Evolutionary conservation across 1,140 invertebrate genomes (phyloP), one percentile per base, ranked within the genome.

Genomic region (Odontomachus brunneus): DNA sequence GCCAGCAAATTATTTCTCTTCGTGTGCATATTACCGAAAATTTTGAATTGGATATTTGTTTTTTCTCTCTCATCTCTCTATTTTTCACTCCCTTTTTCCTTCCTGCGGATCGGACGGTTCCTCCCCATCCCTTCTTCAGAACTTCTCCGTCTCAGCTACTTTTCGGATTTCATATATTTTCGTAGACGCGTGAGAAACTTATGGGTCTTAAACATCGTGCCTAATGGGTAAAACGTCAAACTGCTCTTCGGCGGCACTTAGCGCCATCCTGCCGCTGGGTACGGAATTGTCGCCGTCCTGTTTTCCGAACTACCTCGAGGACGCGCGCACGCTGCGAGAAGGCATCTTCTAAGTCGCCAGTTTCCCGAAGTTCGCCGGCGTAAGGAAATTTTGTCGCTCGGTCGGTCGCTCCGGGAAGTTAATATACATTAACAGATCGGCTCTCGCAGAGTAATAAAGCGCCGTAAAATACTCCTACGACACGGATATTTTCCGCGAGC

Each of bases 401-500:
- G 3, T 44, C 38, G 38, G 15, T 48, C 75, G 51, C 65, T 80
- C 29, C 75, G 65, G 51, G 48, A 80, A 80, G 53, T 80, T 80
- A 80, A 80, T 80, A 80, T 71, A 80, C 75, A 69, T 78, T 78
- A 78, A 67, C 65, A 80, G 69, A 80, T 80, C 75, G 51, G 51
- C 63, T 60, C 22, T 0, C 63, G 19, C 12, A 12, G 33, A 17
- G 49, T 48, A 69, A 78, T 78, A 19, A 51, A 67, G 75, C 33
- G 33, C 71, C 75, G 33, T 80, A 80, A 80, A 33, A 33, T 33
- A 80, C 26, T 71, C 57, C 19, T 65, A 22, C 51, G 65, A 48
- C 75, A 24, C 33, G 65, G 65, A 80, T 38, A 69, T 87, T 87
- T 88, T 88, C 84, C 80, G 66, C 82, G 81, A 26, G 83, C 69